These are phyloP conservation scores for Dinomys branickii DNA, from an alignment of 2,113 vertebrate species.

Conservation along the genomic window DNA sequence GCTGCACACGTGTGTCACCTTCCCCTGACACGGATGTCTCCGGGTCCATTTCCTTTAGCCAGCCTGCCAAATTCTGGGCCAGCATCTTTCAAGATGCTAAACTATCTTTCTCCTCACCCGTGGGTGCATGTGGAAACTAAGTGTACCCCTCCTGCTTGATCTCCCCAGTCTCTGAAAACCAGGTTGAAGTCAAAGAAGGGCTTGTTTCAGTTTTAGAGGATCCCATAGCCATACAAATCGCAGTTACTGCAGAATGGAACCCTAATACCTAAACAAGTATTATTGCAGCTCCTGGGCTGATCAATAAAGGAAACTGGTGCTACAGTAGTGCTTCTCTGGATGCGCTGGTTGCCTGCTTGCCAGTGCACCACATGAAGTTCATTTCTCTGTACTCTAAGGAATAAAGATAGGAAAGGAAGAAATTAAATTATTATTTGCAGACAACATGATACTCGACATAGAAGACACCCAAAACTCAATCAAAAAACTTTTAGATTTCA, in stretches of 20 bases:
- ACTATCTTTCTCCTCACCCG: constrained; percentile 92
- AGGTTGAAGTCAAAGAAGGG: constrained; percentile 92
- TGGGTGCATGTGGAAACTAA: constrained; percentile 95
- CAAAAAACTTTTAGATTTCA: background rate
- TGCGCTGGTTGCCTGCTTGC: constrained; percentile 96
- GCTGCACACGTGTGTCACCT: constrained; percentile 84
- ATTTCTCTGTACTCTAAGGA: constrained; percentile 94
- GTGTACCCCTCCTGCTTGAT: constrained; percentile 88
- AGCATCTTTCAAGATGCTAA: constrained; percentile 98
- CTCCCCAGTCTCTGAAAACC: constrained; percentile 92
- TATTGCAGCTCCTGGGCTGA: constrained; percentile 97
- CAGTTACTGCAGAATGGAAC: constrained; percentile 98
- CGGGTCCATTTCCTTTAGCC: constrained; percentile 83
- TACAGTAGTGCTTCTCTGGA: constrained; percentile 99
- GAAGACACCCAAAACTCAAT: background rate
- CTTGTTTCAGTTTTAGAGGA: constrained; percentile 97
- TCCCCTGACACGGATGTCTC: constrained; percentile 83
- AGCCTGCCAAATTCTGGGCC: constrained; percentile 97
- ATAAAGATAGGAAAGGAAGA: background rate
- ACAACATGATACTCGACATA: background rate
- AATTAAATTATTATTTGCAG: background rate
- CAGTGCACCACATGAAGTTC: constrained; percentile 99
- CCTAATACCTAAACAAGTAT: constrained; percentile 98
- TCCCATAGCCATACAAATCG: constrained; percentile 97
- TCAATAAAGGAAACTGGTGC: constrained; percentile 99